These are phyloP conservation scores for Butorides virescens DNA, from an alignment of 2,113 vertebrate species.

Conservation along the genomic window DNA sequence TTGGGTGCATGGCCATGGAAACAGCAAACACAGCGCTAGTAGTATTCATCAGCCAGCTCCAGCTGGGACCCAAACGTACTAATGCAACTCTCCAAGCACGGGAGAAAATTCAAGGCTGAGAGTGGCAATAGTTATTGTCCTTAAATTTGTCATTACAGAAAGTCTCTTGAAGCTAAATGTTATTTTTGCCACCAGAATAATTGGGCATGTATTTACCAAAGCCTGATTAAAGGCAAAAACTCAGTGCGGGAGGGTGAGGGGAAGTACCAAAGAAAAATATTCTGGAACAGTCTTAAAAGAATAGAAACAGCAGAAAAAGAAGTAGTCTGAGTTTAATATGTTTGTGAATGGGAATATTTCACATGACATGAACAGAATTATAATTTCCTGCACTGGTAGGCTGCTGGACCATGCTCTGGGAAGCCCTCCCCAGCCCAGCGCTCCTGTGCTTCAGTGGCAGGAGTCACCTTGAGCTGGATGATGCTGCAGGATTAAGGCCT, in stretches of 20 bases:
- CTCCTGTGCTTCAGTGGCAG: neutral
- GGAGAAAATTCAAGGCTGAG: neutral
- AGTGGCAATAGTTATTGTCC: neutral
- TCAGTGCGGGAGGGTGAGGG: fast-evolving
- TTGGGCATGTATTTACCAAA: neutral
- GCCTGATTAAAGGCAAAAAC: neutral
- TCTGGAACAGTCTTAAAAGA: neutral
- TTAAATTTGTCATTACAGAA: neutral
- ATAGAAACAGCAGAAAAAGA: neutral
- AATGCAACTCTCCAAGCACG: neutral
- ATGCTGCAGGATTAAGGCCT: slow-evolving; percentile 7
- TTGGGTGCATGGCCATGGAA: neutral
- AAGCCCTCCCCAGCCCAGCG: neutral
- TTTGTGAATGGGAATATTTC: slow-evolving; percentile 30
- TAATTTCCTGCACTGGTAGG: neutral
- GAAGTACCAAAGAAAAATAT: neutral
- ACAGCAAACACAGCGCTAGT: neutral
- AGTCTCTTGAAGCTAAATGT: neutral
- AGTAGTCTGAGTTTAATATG: neutral
- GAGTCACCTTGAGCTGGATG: slow-evolving; percentile 57
- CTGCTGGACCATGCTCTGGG: slow-evolving; percentile 48
- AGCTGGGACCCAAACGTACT: neutral
- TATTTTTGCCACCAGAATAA: neutral
- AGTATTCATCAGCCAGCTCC: neutral
- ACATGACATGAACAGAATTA: neutral